phyloP scores from a whole-genome alignment of 2,113 vertebrate genomes.

The Martes martes region DNA sequence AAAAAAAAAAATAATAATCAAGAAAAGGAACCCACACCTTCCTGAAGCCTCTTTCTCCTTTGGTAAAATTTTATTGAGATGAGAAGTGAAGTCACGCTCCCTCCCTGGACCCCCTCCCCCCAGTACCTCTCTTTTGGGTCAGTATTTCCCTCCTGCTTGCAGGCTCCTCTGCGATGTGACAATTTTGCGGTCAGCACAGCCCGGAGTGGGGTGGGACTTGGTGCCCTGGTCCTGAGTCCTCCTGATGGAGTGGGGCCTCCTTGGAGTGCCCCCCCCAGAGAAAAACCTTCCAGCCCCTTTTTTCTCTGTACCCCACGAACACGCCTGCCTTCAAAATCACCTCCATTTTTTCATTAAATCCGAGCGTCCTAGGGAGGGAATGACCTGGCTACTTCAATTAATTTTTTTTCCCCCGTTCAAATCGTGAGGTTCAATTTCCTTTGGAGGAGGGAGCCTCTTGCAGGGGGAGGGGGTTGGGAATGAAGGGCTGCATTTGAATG shows the following conservation, averaged over 20 bases:
- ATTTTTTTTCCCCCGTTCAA: conserved; percentile 62
- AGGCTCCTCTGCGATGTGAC: not conserved
- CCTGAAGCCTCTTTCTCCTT: conserved; percentile 48
- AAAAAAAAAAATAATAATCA: conserved; percentile 1
- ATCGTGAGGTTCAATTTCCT: conserved; percentile 73
- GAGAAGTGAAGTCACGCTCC: not conserved
- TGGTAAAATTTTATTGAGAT: conserved; percentile 49
- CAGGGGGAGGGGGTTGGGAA: conserved; percentile 20
- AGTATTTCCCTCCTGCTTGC: fast-evolving
- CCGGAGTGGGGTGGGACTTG: fast-evolving
- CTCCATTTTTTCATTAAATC: conserved; percentile 70
- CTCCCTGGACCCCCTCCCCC: not conserved
- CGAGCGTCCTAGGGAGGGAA: conserved; percentile 34
- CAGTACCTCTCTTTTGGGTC: conserved; percentile 22
- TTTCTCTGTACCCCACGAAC: not conserved
- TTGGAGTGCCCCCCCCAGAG: fast-evolving
- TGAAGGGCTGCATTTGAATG: conserved; percentile 66
- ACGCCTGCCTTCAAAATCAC: not conserved
- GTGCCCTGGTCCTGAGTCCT: not conserved
- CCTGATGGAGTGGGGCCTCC: fast-evolving
- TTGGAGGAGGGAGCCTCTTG: conserved; percentile 53
- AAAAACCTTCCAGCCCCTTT: not conserved
- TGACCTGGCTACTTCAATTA: conserved; percentile 73
- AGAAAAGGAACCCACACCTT: not conserved
- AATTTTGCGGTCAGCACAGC: not conserved